Base-by-base conservation (phyloP, 1,140 invertebrate genomes). In the Gonatopus flavifemur region DNA sequence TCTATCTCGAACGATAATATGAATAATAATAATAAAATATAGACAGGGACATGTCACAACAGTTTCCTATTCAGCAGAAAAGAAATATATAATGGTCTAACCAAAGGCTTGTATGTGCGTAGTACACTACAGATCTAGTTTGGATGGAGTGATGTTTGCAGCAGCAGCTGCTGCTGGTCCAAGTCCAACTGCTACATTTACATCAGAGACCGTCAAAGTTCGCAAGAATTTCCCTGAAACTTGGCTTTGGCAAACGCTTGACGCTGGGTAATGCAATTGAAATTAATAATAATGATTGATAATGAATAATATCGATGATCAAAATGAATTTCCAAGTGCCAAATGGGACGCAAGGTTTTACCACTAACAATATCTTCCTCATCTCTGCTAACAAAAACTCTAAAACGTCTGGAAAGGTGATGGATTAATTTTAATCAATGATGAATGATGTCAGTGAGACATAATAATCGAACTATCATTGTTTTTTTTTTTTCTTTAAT, bases 201-300 rank as follows among this genome's bases (percentile, higher is more conserved):
- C 70, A 54, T 52, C 70, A 39, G 67, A 72, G 67, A 76, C 72
- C 59, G 67, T 74, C 51, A 77, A 77, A 76, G 70, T 83, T 57
- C 77, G 83, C 62, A 81, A 80, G 69, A 76, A 83, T 72, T 86
- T 86, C 66, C 80, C 82, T 48, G 84, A 85, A 80, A 84, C 83
- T 49, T 86, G 84, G 83, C 74, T 85, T 70, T 86, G 82, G 82
- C 70, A 83, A 69, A 72, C 69, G 72, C 66, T 81, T 70, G 80
- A 82, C 47, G 70, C 77, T 69, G 80, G 82, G 82, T 84, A 82
- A 73, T 72, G 55, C 61, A 48, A 64, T 60, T 62, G 58, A 65
- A 49, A n/a, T 52, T 62, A 56, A 59, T 66, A 49, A 66, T 53
- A 10, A n/a, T n/a, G 25, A 12, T 12, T 28, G 12, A 28, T 12